These are phyloP conservation scores for Melanotaenia pygmaea DNA, from an alignment of 2,797 vertebrate genomes.

Conservation along the genomic window DNA sequence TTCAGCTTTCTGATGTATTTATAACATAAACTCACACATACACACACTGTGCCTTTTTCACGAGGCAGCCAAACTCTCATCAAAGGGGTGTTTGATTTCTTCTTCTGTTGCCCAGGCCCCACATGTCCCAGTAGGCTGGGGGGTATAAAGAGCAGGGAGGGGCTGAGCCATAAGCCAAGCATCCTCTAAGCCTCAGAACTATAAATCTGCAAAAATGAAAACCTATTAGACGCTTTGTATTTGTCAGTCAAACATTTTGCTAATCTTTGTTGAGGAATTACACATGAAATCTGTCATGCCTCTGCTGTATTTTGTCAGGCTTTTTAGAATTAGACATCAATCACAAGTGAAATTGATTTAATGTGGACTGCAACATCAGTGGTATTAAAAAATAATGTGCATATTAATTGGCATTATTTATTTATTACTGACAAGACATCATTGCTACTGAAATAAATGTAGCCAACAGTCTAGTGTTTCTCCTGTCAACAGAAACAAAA, in stretches of 20 bases:
- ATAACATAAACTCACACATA: constrained; percentile 59
- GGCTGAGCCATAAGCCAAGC: constrained; percentile 52
- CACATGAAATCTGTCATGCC: constrained; percentile 43
- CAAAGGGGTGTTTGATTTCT: constrained; percentile 76
- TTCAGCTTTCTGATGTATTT: constrained; percentile 74
- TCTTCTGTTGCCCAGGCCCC: constrained; percentile 63
- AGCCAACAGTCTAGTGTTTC: background rate
- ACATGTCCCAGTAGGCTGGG: constrained; percentile 56
- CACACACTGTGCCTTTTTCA: constrained; percentile 57
- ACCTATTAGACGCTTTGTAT: constrained; percentile 51
- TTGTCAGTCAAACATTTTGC: constrained; percentile 56
- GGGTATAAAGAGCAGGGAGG: constrained; percentile 58
- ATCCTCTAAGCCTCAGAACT: constrained; percentile 51
- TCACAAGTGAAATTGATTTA: constrained; percentile 9
- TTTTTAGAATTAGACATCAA: constrained; percentile 29
- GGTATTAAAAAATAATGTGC: too few species aligned
- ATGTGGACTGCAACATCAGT: constrained; percentile 7
- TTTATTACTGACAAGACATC: background rate
- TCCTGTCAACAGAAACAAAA: background rate
- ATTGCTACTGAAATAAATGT: too few species aligned
- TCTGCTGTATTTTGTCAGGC: constrained; percentile 32
- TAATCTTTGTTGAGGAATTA: constrained; percentile 38
- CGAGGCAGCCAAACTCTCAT: constrained; percentile 71
- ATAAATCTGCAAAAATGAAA: constrained; percentile 42
- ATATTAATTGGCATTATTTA: too few species aligned